phyloP scores from a whole-genome alignment of 2,888 invertebrate genomes.

The Rotaria macrura region DNA sequence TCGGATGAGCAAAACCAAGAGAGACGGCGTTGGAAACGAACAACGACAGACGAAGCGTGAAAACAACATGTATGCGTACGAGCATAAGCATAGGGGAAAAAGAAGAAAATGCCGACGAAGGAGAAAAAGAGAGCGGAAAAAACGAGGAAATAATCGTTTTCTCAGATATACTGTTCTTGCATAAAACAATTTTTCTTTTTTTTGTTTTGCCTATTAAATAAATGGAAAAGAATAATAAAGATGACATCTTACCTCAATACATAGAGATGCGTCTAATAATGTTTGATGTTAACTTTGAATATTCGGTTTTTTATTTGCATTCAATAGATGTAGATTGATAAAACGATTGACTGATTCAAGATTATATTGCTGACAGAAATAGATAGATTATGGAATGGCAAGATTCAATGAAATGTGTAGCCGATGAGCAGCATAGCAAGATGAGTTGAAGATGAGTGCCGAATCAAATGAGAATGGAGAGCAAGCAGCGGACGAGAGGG shows the following conservation, averaged over 20 bases:
- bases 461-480: not conserved
- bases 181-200: not conserved
- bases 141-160: not conserved
- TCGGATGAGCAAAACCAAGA: not conserved
- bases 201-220: not conserved
- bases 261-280: not conserved
- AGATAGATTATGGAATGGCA: not conserved
- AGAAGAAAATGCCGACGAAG: not conserved
- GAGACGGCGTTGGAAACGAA: not conserved
- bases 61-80: not conserved
- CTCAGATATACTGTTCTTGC: not conserved
- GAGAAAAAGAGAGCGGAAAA: not conserved
- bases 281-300: not conserved
- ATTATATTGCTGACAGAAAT: not conserved
- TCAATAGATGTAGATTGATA: not conserved
- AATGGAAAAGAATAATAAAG: not conserved
- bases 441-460: not conserved
- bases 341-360: not conserved
- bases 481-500: not conserved
- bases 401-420: not conserved
- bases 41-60: not conserved
- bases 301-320: not conserved
- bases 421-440: not conserved
- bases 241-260: not conserved
- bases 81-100: not conserved